phyloP scores from a whole-genome alignment of 2,888 invertebrate genomes.

The Dendrolimus houi region DNA sequence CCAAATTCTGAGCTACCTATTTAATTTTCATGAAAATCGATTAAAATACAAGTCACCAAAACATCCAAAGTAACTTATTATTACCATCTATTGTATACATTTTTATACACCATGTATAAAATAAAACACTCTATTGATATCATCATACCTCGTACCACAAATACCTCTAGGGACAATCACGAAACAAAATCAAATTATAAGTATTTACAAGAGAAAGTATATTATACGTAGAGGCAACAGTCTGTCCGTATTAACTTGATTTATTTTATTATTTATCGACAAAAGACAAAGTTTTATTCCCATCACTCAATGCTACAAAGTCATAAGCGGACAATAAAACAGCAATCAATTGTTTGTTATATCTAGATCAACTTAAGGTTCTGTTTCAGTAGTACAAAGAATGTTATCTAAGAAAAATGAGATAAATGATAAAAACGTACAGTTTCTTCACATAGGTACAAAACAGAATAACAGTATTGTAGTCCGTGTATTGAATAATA shows the following conservation, averaged over 20 bases:
- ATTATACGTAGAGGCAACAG: conserved; percentile 28
- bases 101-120: too few species aligned
- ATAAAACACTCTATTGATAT: not conserved
- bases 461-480: conserved; percentile 1
- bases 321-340: conserved; percentile 20
- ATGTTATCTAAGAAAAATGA: conserved; percentile 58
- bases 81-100: too few species aligned
- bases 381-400: conserved; percentile 21
- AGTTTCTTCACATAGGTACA: not conserved
- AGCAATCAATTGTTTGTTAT: conserved; percentile 27
- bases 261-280: conserved; percentile 64
- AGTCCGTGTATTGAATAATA: conserved; percentile 13
- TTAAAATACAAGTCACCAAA: too few species aligned
- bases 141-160: not conserved
- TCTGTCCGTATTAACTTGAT: conserved; percentile 43
- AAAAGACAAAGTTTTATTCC: conserved; percentile 31
- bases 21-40: too few species aligned
- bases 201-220: conserved; percentile 38
- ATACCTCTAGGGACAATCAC: conserved; percentile 35
- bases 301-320: conserved; percentile 23
- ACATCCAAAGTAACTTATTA: too few species aligned
- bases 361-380: conserved; percentile 23
- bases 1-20: too few species aligned
- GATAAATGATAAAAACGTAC: conserved; percentile 46
- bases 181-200: conserved; percentile 41